Conservation (phyloP, 2,888 invertebrate genomes). For the Cryptophagus acutangulus region DNA sequence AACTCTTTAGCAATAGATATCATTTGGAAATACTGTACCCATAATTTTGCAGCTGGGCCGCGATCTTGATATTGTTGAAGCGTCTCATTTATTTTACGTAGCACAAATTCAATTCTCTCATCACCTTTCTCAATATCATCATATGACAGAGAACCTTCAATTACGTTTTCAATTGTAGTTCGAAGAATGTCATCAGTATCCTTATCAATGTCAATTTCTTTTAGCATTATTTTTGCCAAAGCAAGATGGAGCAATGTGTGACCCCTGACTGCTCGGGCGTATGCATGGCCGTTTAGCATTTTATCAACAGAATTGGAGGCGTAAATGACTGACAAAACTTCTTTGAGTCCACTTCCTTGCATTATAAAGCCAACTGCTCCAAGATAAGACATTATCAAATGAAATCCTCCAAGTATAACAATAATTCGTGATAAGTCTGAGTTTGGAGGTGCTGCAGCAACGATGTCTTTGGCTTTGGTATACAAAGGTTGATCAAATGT, state of each 20-base stretch:
- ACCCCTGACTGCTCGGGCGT: constrained; percentile 33
- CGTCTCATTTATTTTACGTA: constrained; percentile 14
- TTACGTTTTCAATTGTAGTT: no score
- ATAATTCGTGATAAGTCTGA: neutral
- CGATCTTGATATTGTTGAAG: constrained; percentile 29
- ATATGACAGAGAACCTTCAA: constrained; percentile 15
- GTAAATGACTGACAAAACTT: neutral
- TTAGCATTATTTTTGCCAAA: constrained; percentile 16
- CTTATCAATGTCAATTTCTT: constrained; percentile 1
- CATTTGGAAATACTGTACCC: constrained; percentile 39
- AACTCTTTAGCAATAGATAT: constrained; percentile 34
- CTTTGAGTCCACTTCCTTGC: neutral
- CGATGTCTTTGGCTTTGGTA: constrained; percentile 23
- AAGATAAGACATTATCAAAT: neutral
- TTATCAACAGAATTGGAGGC: neutral
- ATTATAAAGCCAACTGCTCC: neutral
- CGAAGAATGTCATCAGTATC: constrained; percentile 1
- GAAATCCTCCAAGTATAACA: neutral
- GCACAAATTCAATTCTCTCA: constrained; percentile 1
- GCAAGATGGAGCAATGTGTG: constrained; percentile 37
- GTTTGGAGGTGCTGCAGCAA: neutral
- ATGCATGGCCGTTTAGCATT: neutral
- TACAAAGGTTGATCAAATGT: constrained; percentile 34
- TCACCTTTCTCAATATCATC: constrained; percentile 27
- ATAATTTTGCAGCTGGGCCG: constrained; percentile 29